Base-by-base conservation (phyloP, 2,113 vertebrate genomes). In the Entosphenus tridentatus region DNA sequence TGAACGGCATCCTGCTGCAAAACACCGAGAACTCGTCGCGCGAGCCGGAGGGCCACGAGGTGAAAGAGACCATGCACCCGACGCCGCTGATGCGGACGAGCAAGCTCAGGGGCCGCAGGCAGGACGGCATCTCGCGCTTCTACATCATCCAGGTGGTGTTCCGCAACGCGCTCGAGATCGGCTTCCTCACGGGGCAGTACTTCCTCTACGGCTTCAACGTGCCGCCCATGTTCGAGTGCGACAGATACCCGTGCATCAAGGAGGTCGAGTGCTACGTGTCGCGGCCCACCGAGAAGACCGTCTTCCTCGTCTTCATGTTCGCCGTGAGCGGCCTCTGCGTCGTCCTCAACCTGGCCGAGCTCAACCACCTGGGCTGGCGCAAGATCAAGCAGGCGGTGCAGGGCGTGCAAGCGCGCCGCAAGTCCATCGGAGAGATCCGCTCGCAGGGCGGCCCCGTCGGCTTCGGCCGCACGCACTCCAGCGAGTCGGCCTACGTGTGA, bases 71-170 rank as follows among this genome's bases (percentile, higher is more conserved):
- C 68, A 81, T 84, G 12, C 82, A 80, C 1, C 78, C 80, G 3
- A 77, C 82, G 69, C 74, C 54, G 75, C 79, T 9, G 69, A 79
- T 67, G 69, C 76, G 57, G 78, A 80, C 58, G 78, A 77, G 17
- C 72, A 80, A 76, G 70, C 76, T 82, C 72, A 88, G 85, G 72
- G 72, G 76, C 11, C 79, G 80, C 0, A 76, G 82, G 0, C 86
- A 88, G 71, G 86, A 88, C 69, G 86, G 86, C 0, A 87, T 88
- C 71, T 88, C 87, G 0, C 81, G 87, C 1, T 88, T 89, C 17
- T 89, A 89, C 74, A 82, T 89, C 67, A 86, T 89, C 68, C 87
- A 89, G 73, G 87, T 89, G 69, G 85, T 89, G n/a, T 89, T 89
- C 74, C 76, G 87, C 0, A 90, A 90, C 17, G 86, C 83, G 0